Base-by-base conservation (phyloP, 2,888 invertebrate species). In the Bembecia ichneumoniformis region DNA sequence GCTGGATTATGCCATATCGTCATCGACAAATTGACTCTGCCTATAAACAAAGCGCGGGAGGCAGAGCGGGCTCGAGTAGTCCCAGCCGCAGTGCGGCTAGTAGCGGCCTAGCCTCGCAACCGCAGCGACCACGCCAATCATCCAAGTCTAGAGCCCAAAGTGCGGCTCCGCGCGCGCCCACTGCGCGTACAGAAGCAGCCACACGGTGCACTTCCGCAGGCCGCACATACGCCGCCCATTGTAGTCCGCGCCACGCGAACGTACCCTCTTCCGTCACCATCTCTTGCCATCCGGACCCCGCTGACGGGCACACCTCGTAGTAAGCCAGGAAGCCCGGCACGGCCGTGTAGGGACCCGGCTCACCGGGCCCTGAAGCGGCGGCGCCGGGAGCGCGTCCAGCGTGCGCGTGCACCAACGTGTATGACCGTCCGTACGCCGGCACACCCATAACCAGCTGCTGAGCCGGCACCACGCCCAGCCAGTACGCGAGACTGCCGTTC, bases 141-240 rank as follows among this genome's bases (percentile, higher is more conserved):
- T 94, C 94, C 59, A 94, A 80, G 75, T 94, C 94, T 16, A 94
- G 72, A 0, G 94, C 93, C 94, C 94, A 94, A 15, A 94, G 86
- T 82, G 93, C 93, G 7, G 91, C 93, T 5, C 94, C 94, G 2
- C 93, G 91, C 17, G 92, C 77, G 0, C 89, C 88, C 35, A 90
- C 70, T 9, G 81, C 77, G 52, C 90, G 88, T 0, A 91, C 83
- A 54, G 90, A 87, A 47, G 89, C 84, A 0, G 91, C 88, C 59
- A 92, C 91, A 48, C 90, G 78, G 49, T 89, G 86, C 44, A 92
- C 89, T 51, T 93, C 92, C 3, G 78, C 76, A 1, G 90, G 89
- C 56, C 93, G 92, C 63, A 95, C 91, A 67, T 93, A 95, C 0
- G 94, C 92, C 0, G 93, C 92, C 95, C 95, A 95, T 68, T 95